Percentiles rank a stretch among this genome's conserved stretches.
phyloP scores from a whole-genome alignment of 2,113 vertebrate species.

The Diphyllodes magnificus region DNA sequence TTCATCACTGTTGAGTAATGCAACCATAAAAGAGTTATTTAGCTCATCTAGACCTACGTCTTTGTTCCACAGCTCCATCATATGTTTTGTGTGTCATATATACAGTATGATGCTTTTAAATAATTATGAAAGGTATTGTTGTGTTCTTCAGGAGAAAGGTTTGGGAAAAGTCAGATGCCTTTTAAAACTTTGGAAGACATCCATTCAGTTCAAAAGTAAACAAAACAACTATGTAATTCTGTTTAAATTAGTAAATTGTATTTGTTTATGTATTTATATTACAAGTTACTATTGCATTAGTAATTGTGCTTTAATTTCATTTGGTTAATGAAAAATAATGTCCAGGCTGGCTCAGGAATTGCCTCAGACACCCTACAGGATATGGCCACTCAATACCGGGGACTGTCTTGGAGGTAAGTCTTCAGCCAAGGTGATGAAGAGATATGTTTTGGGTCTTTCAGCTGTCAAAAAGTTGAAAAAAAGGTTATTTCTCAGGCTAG shows the following conservation, averaged over 20 bases:
- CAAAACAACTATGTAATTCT: not conserved
- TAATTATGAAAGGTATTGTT: not conserved
- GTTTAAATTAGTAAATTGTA: not conserved
- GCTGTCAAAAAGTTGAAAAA: not conserved
- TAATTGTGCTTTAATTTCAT: slow-evolving; percentile 22
- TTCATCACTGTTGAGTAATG: not conserved
- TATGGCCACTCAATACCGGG: slow-evolving; percentile 78
- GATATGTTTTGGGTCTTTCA: not conserved
- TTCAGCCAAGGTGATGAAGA: not conserved
- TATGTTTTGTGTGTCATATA: not conserved
- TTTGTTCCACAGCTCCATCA: not conserved
- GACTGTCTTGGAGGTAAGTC: slow-evolving; percentile 87
- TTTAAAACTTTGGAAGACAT: not conserved
- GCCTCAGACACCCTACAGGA: slow-evolving; percentile 75
- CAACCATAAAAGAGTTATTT: not conserved
- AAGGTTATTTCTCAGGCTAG: not conserved
- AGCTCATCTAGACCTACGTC: not conserved
- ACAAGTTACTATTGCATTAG: not conserved
- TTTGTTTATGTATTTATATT: not conserved
- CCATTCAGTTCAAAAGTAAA: not conserved
- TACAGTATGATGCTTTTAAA: not conserved
- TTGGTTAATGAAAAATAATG: not conserved
- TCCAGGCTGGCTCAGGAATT: slow-evolving; percentile 86
- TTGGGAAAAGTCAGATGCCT: not conserved
- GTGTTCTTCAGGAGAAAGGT: not conserved